These are phyloP conservation scores for Quadroppia sp. DNA, from an alignment of 2,888 invertebrate genomes.

Conservation along the genomic window DNA sequence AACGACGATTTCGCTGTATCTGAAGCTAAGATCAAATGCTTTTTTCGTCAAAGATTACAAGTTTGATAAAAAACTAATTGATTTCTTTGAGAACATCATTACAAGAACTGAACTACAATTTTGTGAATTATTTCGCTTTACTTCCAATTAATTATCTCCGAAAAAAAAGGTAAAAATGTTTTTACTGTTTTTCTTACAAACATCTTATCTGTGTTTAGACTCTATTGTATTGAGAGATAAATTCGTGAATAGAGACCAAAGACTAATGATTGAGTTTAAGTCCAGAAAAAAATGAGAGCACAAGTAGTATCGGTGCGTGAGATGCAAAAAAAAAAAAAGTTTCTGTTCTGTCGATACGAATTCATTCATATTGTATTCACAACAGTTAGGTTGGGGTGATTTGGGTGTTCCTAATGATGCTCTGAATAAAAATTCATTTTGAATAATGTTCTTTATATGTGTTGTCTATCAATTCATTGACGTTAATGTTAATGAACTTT, in stretches of 20 bases:
- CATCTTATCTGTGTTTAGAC: not conserved
- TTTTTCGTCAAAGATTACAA: not conserved
- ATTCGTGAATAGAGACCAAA: not conserved
- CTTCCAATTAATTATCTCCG: conserved; percentile 24
- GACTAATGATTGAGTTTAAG: conserved; percentile 22
- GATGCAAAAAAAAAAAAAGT: not conserved
- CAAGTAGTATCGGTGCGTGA: conserved; percentile 28
- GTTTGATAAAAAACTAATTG: conserved; percentile 11
- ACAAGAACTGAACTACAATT: conserved; percentile 8
- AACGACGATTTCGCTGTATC: not conserved
- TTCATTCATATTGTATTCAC: conserved; percentile 31
- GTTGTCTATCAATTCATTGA: conserved; percentile 15
- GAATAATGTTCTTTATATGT: conserved; percentile 25
- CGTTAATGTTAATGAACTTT: conserved; percentile 32
- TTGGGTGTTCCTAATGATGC: conserved; percentile 33
- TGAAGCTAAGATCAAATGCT: not conserved
- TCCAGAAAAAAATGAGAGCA: conserved; percentile 15
- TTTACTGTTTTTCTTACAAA: not conserved
- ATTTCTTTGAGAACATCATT: not conserved
- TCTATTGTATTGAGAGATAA: conserved; percentile 8
- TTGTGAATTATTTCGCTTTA: conserved; percentile 10
- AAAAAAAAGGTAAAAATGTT: conserved; percentile 8
- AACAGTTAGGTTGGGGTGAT: not conserved
- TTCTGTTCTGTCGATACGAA: not conserved
- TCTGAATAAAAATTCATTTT: conserved; percentile 31